Conservation (phyloP, 2,888 invertebrate genomes). For the Chloroclysta siterata region DNA sequence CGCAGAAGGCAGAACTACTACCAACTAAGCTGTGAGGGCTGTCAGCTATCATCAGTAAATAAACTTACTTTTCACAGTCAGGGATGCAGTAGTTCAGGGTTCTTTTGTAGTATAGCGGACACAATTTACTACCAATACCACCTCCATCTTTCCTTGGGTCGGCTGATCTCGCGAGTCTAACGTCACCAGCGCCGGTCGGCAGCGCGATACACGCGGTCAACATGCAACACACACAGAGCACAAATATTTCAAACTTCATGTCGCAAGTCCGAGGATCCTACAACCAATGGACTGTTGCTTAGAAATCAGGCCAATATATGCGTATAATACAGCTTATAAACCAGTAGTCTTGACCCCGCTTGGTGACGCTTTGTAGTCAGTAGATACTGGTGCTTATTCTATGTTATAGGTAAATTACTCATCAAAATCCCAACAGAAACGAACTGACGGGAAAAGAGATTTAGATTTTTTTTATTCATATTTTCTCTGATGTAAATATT, state of each 20-base stretch:
- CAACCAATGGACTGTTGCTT: background rate
- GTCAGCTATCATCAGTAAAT: no score
- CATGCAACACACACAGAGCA: background rate
- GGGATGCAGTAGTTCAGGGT: background rate
- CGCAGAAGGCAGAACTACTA: no score
- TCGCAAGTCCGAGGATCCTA: background rate
- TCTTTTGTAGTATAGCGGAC: background rate
- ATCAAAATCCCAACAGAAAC: background rate
- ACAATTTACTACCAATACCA: background rate
- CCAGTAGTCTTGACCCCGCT: background rate
- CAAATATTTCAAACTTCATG: background rate
- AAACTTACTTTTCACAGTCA: background rate
- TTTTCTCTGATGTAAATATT: no score
- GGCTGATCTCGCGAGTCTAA: background rate
- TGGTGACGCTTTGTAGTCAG: no score
- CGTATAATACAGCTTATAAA: background rate
- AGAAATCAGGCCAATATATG: background rate
- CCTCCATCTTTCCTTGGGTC: background rate
- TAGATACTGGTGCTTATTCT: no score
- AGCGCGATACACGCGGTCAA: background rate
- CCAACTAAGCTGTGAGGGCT: no score
- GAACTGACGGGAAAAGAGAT: no score
- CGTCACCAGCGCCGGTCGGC: background rate
- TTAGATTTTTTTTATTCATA: no score
- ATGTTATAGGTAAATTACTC: background rate